Base-by-base conservation (phyloP, 2,888 invertebrate genomes). In the Lissonota sp. region DNA sequence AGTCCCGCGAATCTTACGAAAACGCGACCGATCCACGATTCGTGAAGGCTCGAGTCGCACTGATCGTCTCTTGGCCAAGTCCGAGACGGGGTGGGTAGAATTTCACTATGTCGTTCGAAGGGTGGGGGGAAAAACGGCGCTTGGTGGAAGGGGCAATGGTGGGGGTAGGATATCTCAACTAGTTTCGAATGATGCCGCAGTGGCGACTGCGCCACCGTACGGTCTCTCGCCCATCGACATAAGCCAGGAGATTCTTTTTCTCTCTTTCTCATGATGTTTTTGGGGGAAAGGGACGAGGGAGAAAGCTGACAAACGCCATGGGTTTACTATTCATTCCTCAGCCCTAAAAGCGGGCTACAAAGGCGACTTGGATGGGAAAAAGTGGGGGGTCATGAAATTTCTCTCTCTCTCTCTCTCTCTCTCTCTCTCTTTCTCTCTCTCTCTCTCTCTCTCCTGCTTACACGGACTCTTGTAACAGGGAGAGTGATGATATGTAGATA, bases 161-260 rank as follows among this genome's bases (percentile, higher is more conserved):
- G 64, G 37, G 49, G 26, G 57, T 42, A 66, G 72, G 71, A 67
- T 79, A 26, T 53, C 51, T 37, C 66, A 10, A 60, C 53, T 60
- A 75, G 69, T 69, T 73, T 46, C 79, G 70, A 70, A 64, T 60
- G 62, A 73, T 57, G 57, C 71, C 72, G 72, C 78, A 75, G 53
- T 72, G 51, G 83, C 74, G 82, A 62, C 82, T 82, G 85, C 85
- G 85, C 85, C 85, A 85, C 84, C 85, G 77, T 83, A 84, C 85
- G 77, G 85, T 26, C 26, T 2, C 26, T 26, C 75, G 79, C 74
- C 57, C 51, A 55, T 51, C 44, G 57, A 4, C 16, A 4, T 10
- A 49, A 44, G 57, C 49, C 51, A 37, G 26, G 10, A 58, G 40
- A 42, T 51, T 39, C 62, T 14, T 42, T 44, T 16, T 37, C 53